Base-by-base conservation (phyloP, 2,888 invertebrate genomes). In the Pterobdella sp. region DNA sequence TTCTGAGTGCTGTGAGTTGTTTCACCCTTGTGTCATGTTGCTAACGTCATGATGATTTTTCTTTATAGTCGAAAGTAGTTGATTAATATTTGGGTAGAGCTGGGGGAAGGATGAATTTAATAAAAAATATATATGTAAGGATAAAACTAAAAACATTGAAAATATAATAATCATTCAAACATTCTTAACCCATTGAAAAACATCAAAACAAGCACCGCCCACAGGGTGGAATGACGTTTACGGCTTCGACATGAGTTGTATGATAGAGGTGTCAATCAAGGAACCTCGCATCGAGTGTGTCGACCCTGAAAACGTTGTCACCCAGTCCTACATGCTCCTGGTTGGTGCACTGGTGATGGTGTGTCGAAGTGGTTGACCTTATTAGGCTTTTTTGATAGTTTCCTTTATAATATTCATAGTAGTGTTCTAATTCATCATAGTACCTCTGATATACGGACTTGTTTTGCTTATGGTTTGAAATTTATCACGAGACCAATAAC, bases 221-320 rank as follows among this genome's bases (percentile, higher is more conserved):
- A 7, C 65, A 65, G 65, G 65, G 65, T 65, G 65, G 65, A 31
- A 34, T 14, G n/a, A 65, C 35, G 65, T 65, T 29, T 65, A 31
- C 3, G 65, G 65, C 14, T 65, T 65, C n/a, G 65, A 65, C 35
- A 65, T 65, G 65, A 65, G 34, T 14, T 65, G 65, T 32, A 65
- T 65, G 65, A 32, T 34, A 22, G 65, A 65, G 35, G 35, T 29
- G 4, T 65, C 65, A 3, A 29, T 65, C 31, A 35, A 29, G 22
- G 65, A 65, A 35, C 65, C 65, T 7, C 32, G 34, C 10, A 31
- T 65, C 29, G n/a, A 65, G 34, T 65, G 3, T n/a, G 65, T 65
- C 34, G 65, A 65, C 29, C 65, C 65, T 2, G 65, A 65, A 10
- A n/a, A 14, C 14, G 32, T 65, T n/a, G 65, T 65, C 65, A 65